Evolutionary conservation across 2,113 vertebrate species (phyloP), one percentile per base, ranked within the genome.

Genomic region (Rostratula benghalensis): DNA sequence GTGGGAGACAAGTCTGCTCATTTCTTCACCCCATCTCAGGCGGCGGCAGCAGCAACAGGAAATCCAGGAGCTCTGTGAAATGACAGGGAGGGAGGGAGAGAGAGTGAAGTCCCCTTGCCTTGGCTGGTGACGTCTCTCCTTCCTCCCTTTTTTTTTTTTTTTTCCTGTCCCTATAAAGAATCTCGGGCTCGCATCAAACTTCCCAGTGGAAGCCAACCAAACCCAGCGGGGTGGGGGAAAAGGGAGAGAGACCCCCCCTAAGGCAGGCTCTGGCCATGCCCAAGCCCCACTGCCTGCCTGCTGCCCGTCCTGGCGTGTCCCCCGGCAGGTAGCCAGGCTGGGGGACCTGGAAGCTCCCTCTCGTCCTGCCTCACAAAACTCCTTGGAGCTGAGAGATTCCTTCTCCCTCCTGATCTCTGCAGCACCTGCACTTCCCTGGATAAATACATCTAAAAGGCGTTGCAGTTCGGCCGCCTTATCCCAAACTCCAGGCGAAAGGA

Each of bases 101-200:
- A 10, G 86, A 67, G 82, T 3, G 71, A 75, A 84, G 95, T 97
- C 93, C 89, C 95, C 56, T 93, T 27, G 88, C 65, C 83, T 93
- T 6, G 37, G 24, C 93, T 92, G 73, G 80, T 97, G 97, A 97
- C 96, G 96, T 95, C 91, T 94, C 96, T 96, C 94, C 96, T 97
- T 97, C 97, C 96, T 97, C 87, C 48, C n/a, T n/a, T 46, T 59
- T 90, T 89, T 83, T 83, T 83, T 90, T 85, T 91, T 95, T 90
- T 89, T 68, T 11, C 64, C 89, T 95, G 95, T 93, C 93, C 90
- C 95, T 96, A 95, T 97, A 97, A 97, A 97, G 95, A 94, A 95
- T 96, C 96, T 94, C 82, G n/a, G 85, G 69, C 92, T 96, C 71
- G 56, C 83, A 92, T 94, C 93, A 92, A 97, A 94, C 90, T 96